Base-by-base conservation (phyloP, 2,113 vertebrate genomes). In the Nannobrachium achirus region DNA sequence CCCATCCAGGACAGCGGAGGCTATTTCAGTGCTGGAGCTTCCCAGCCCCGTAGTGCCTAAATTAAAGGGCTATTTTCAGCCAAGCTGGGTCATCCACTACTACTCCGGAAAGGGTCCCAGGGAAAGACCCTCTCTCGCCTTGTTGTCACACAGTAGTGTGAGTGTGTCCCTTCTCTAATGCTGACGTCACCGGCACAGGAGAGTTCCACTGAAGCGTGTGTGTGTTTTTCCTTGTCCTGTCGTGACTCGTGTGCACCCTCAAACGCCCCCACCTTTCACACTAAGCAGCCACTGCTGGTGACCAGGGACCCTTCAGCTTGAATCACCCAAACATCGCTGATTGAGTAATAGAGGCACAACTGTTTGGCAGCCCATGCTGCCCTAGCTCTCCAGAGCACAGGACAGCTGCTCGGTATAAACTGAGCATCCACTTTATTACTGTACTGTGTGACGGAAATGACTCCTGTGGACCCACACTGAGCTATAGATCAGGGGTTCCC, bases 201-300 rank as follows among this genome's bases (percentile, higher is more conserved):
- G 89, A 87, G 66, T 82, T 82, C 64, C 82, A 33, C 25, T 33
- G 6, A 33, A 33, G 25, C 25, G 25, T 33, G 25, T 33, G 52
- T 18, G 8, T n/a, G 63, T 56, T 52, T 20, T 59, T 66, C 72
- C 73, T 55, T 25, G 13, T 66, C 58, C 63, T 61, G 25, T 33
- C 25, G n/a, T n/a, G n/a, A 66, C 66, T 58, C n/a, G 8, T 19
- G 44, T 72, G 53, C 63, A 61, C 60, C 79, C 67, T 75, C 48
- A 16, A 78, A 83, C 83, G 25, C 86, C 83, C 89, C 83, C 78
- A 67, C 52, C 56, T 83, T 90, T 90, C 83, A 78, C 89, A 89
- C 77, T 81, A 61, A 74, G 60, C 48, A 20, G n/a, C 53, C 56
- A 33, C 25, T 33, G 63, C n/a, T 48, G 42, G 33, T 56, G 78